A percentile compares a stretch with the other conserved stretches of the same genome.
These are phyloP conservation scores for Leptoteleia sp. DNA, from an alignment of 1,140 invertebrate genomes.

Conservation along the genomic window DNA sequence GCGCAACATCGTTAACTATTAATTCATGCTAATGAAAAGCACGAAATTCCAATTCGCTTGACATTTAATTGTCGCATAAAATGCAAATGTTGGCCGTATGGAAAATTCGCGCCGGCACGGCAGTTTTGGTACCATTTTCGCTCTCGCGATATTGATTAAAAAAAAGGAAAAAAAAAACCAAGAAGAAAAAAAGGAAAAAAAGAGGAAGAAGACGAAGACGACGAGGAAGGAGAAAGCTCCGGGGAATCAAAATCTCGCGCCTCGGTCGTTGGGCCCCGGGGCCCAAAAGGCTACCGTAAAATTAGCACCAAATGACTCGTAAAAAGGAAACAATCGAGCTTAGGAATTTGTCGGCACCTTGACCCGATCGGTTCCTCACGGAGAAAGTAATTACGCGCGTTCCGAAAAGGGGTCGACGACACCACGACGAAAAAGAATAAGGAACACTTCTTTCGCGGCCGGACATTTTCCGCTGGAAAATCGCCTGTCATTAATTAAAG, in stretches of 20 bases:
- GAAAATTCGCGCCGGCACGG: slow-evolving; percentile 1
- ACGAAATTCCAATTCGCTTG: background rate
- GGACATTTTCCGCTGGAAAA: slow-evolving; percentile 13
- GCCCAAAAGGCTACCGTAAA: background rate
- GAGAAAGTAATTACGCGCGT: slow-evolving; percentile 59
- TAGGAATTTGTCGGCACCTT: slow-evolving; percentile 53
- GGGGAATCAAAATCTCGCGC: too few species aligned
- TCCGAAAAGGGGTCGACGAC: slow-evolving; percentile 43
- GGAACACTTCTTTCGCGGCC: background rate
- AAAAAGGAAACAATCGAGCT: slow-evolving; percentile 39
- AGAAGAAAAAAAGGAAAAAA: too few species aligned
- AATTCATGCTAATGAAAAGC: slow-evolving; percentile 31
- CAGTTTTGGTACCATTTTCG: slow-evolving; percentile 10
- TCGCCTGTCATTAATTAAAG: slow-evolving; percentile 14
- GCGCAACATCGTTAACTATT: slow-evolving; percentile 15
- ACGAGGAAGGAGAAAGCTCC: too few species aligned
- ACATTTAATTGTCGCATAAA: slow-evolving; percentile 21
- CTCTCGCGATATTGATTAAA: too few species aligned
- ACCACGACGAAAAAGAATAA: slow-evolving; percentile 22
- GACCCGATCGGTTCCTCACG: slow-evolving; percentile 43
- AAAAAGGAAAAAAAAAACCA: too few species aligned
- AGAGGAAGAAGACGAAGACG: too few species aligned
- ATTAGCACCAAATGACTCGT: slow-evolving; percentile 6
- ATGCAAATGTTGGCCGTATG: slow-evolving; percentile 10
- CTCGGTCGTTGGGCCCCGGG: too few species aligned